These are phyloP conservation scores for Andrena fulva DNA, from an alignment of 2,888 invertebrate species.

Conservation along the genomic window DNA sequence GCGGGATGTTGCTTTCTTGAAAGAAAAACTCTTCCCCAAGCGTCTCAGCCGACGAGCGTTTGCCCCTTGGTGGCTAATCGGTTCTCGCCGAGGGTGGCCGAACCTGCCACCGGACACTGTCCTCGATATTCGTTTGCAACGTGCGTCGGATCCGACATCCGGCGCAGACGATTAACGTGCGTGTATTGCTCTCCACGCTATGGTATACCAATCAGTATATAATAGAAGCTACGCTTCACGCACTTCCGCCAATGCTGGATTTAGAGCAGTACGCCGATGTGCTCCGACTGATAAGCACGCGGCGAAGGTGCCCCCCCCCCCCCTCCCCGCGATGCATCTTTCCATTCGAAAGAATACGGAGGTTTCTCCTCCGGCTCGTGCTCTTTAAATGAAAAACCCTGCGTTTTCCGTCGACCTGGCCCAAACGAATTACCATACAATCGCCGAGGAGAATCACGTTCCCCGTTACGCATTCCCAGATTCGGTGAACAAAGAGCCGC, in stretches of 20 bases:
- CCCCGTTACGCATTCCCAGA: not conserved
- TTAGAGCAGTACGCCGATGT: slow-evolving; percentile 65
- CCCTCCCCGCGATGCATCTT: slow-evolving; percentile 53
- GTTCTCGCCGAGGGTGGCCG: slow-evolving; percentile 24
- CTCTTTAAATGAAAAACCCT: slow-evolving; percentile 32
- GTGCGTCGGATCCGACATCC: slow-evolving; percentile 65
- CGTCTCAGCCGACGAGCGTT: too few relatives aligned
- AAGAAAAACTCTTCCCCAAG: too few relatives aligned
- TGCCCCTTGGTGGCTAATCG: slow-evolving; percentile 6
- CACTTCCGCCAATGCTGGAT: slow-evolving; percentile 74
- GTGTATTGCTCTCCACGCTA: slow-evolving; percentile 51
- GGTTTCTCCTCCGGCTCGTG: slow-evolving; percentile 4
- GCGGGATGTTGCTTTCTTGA: too few relatives aligned
- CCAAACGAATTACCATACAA: slow-evolving; percentile 47
- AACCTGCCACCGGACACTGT: slow-evolving; percentile 47
- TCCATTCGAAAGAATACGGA: slow-evolving; percentile 44
- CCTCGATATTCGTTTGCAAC: slow-evolving; percentile 69
- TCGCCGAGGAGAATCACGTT: slow-evolving; percentile 10
- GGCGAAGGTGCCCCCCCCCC: slow-evolving; percentile 3
- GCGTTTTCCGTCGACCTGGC: slow-evolving; percentile 35
- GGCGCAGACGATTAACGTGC: slow-evolving; percentile 68
- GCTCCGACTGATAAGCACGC: slow-evolving; percentile 61
- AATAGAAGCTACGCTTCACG: slow-evolving; percentile 66
- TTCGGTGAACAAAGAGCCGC: not conserved
- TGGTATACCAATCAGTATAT: slow-evolving; percentile 69